Evolutionary conservation across 2,888 invertebrate genomes (phyloP).

Genomic region (Caenorhabditis parvicauda): DNA sequence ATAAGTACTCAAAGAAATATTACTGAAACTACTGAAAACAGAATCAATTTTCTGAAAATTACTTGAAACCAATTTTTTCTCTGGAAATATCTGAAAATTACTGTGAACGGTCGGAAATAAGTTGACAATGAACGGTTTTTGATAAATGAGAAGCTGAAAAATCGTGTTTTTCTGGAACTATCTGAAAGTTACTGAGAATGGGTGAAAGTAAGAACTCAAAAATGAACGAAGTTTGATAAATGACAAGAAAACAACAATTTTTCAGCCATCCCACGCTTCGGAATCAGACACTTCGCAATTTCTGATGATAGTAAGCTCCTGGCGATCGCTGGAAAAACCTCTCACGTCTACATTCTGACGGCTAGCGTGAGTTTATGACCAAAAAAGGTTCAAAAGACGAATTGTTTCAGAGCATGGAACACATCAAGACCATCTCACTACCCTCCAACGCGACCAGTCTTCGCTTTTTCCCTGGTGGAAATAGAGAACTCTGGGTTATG

Average conservation of each 20-base stretch:
- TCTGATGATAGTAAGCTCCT: conserved; percentile 31
- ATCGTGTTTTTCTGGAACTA: no score
- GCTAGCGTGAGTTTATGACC: conserved; percentile 13
- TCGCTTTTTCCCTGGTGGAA: conserved; percentile 24
- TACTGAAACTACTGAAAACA: no score
- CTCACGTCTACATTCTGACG: conserved; percentile 31
- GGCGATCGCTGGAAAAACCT: conserved; percentile 23
- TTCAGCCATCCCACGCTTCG: conserved; percentile 29
- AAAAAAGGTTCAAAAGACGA: conserved; percentile 2
- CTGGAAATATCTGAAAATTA: no score
- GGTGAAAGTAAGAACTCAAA: neutral
- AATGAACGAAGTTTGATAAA: neutral
- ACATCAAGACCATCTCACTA: conserved; percentile 25
- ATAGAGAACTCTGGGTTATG: conserved; percentile 27
- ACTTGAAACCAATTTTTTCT: no score
- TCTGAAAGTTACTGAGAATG: no score
- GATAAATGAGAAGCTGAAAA: no score
- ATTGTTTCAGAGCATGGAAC: conserved; percentile 35
- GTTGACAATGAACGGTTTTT: no score
- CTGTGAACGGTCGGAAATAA: no score
- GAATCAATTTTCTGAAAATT: no score
- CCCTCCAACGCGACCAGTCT: conserved; percentile 21
- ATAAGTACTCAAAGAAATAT: no score
- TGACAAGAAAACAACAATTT: neutral
- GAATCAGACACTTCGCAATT: conserved; percentile 22